Conservation (phyloP, 2,113 vertebrate genomes). For the Lampris incognitus region DNA sequence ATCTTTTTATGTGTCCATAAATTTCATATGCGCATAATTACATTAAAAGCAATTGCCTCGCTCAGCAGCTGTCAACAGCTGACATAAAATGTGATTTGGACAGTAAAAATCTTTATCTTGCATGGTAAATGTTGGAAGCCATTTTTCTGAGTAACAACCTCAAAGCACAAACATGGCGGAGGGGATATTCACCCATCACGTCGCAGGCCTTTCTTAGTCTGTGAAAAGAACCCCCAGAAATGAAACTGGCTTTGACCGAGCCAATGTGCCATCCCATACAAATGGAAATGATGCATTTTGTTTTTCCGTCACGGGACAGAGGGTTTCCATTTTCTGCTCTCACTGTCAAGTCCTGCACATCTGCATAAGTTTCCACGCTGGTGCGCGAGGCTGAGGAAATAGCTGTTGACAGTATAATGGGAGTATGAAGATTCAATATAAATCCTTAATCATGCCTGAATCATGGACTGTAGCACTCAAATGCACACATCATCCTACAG, state of each 20-base stretch:
- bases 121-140: slow-evolving; percentile 18
- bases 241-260: slow-evolving; percentile 42
- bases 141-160: slow-evolving; percentile 32
- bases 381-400: slow-evolving; percentile 72
- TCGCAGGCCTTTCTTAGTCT: slow-evolving; percentile 43
- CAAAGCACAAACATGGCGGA: slow-evolving; percentile 27
- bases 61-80: not conserved
- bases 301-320: slow-evolving; percentile 78
- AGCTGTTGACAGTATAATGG: slow-evolving; percentile 77
- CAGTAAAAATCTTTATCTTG: slow-evolving; percentile 25
- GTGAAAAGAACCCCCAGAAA: slow-evolving; percentile 56
- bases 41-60: too few species aligned
- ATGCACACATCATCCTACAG: slow-evolving; percentile 60
- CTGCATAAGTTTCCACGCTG: slow-evolving; percentile 70
- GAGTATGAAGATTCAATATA: slow-evolving; percentile 74
- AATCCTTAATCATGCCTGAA: slow-evolving; percentile 80
- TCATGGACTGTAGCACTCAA: slow-evolving; percentile 70
- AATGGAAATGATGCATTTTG: slow-evolving; percentile 80
- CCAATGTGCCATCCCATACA: slow-evolving; percentile 67
- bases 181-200: slow-evolving; percentile 67
- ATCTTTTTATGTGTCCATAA: not conserved
- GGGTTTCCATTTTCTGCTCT: slow-evolving; percentile 77
- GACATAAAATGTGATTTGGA: not conserved
- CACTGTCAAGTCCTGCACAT: slow-evolving; percentile 75
- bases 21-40: not conserved